Evolutionary conservation across 2,888 invertebrate genomes (phyloP).

Genomic region (Acanthosoma haemorrhoidale): DNA sequence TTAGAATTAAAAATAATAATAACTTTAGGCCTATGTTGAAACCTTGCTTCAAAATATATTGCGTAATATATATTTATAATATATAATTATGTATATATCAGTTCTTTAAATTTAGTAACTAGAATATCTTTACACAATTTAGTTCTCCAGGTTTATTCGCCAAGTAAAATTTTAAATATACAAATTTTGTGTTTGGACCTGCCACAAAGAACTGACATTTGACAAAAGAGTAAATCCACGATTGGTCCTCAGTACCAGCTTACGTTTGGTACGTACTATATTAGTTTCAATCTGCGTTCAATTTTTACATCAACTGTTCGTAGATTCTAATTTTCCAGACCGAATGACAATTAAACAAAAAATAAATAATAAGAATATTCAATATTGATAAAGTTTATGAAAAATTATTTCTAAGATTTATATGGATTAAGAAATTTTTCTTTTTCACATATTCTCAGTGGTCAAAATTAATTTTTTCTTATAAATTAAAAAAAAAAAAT

Average conservation of each 20-base stretch:
- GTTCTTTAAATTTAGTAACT: background rate
- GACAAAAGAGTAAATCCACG: background rate
- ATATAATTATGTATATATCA: background rate
- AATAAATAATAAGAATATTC: background rate
- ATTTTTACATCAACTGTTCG: background rate
- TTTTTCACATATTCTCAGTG: background rate
- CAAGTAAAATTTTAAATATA: background rate
- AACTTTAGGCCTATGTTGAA: constrained; percentile 37
- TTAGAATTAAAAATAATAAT: background rate
- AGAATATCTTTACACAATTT: background rate
- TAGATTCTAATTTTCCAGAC: background rate
- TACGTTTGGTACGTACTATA: constrained; percentile 13
- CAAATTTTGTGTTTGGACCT: background rate
- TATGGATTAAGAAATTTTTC: background rate
- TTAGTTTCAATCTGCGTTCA: too few species aligned
- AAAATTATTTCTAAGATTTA: background rate
- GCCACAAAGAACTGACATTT: background rate
- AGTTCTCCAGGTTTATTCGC: background rate
- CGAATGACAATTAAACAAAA: background rate
- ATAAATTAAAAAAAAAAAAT: too few species aligned
- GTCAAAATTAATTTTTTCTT: background rate
- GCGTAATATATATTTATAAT: constrained; percentile 6
- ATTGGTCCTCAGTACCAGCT: constrained; percentile 38
- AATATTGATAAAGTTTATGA: background rate
- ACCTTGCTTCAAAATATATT: constrained; percentile 35